Conservation (phyloP, 2,888 invertebrate species). For the Cecidostiba fungosa region DNA sequence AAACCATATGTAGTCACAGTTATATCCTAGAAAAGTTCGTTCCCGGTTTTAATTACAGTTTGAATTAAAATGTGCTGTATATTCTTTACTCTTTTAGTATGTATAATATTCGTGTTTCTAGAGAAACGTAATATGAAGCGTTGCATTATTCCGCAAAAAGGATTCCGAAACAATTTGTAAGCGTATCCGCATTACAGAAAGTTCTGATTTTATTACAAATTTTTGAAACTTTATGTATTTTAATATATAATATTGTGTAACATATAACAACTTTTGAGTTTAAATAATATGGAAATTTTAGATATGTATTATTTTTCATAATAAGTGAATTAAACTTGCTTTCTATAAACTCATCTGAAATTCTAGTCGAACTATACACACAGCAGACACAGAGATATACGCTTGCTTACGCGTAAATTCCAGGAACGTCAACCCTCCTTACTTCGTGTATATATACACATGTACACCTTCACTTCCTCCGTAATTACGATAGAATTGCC, state of each 20-base stretch:
- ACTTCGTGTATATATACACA: not conserved
- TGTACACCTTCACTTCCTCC: slow-evolving; percentile 36
- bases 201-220: not conserved
- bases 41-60: not conserved
- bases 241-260: not conserved
- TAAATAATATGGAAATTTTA: too few relatives aligned
- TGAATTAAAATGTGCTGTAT: not conserved
- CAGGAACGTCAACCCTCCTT: slow-evolving; percentile 39
- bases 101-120: too few relatives aligned
- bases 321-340: not conserved
- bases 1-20: too few relatives aligned
- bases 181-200: not conserved
- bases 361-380: not conserved
- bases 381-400: not conserved
- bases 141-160: not conserved
- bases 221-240: not conserved
- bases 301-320: not conserved
- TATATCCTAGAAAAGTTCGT: too few relatives aligned
- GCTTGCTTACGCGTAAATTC: slow-evolving; percentile 30
- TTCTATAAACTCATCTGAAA: not conserved
- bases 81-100: too few relatives aligned
- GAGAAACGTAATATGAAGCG: too few relatives aligned
- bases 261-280: not conserved
- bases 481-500: slow-evolving; percentile 61
- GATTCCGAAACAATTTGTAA: not conserved